Percentiles rank a stretch among this genome's conserved stretches.
phyloP scores from a whole-genome alignment of 2,888 invertebrate genomes.

The Folsomia manolachei region DNA sequence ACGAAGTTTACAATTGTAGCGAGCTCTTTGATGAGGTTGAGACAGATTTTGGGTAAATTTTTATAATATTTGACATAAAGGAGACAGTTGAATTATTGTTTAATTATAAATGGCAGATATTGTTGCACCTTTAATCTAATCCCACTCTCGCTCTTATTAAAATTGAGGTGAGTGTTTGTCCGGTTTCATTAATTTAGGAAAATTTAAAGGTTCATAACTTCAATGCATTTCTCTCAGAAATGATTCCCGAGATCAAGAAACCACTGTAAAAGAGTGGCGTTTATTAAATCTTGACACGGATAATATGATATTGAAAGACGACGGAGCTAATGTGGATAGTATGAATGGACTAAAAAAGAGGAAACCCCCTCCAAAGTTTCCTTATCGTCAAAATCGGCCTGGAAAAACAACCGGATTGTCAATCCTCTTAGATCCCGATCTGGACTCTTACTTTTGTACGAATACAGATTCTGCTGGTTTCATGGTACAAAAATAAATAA shows the following conservation, averaged over 20 bases:
- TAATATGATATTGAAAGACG: slow-evolving; percentile 19
- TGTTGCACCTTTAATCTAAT: slow-evolving; percentile 66
- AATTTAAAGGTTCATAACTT: neutral
- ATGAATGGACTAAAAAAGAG: neutral
- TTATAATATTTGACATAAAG: slow-evolving; percentile 68
- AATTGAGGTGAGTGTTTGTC: neutral
- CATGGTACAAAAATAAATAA: slow-evolving; percentile 22
- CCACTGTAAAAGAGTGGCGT: slow-evolving; percentile 19
- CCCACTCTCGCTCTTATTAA: slow-evolving; percentile 56
- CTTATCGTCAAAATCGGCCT: slow-evolving; percentile 37
- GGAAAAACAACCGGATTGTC: slow-evolving; percentile 47
- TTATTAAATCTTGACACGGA: slow-evolving; percentile 16
- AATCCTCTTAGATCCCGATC: slow-evolving; percentile 43
- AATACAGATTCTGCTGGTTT: slow-evolving; percentile 44
- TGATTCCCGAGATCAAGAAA: slow-evolving; percentile 25
- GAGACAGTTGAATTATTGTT: neutral
- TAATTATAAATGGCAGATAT: neutral
- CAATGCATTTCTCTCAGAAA: slow-evolving; percentile 17
- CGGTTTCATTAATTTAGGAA: neutral
- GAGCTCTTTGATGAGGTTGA: slow-evolving; percentile 71
- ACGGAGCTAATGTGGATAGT: neutral
- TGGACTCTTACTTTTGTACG: slow-evolving; percentile 46
- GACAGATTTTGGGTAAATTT: slow-evolving; percentile 84
- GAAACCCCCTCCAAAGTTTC: slow-evolving; percentile 17
- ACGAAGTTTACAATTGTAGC: slow-evolving; percentile 62